phyloP scores from a whole-genome alignment of 64 coral and sea anemone genomes.

The Astreopora myriophthalma region DNA sequence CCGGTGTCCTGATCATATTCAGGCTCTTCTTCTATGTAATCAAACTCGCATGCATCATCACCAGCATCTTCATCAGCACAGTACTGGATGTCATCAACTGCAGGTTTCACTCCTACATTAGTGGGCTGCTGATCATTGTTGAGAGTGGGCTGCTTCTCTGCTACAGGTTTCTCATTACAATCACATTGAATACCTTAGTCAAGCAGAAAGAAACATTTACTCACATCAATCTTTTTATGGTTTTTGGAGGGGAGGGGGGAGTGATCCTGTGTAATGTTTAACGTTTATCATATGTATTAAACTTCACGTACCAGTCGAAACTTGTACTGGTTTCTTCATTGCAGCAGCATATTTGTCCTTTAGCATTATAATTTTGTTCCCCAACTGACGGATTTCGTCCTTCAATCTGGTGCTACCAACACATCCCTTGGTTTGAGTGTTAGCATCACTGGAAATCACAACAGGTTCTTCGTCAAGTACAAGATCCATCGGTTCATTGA shows the following conservation, averaged over 20 bases:
- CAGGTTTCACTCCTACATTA: no score
- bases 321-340: neutral
- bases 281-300: neutral
- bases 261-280: no score
- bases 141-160: neutral
- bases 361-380: neutral
- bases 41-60: neutral
- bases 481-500: neutral
- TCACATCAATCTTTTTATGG: no score
- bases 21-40: neutral
- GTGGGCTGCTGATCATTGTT: neutral
- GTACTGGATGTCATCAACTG: no score
- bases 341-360: neutral
- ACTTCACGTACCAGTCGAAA: neutral
- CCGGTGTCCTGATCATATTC: slow-evolving; percentile 6
- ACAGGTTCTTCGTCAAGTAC: neutral
- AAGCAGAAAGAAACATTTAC: neutral
- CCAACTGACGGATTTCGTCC: neutral
- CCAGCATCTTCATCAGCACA: neutral
- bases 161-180: neutral
- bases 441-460: neutral
- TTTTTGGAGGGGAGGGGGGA: no score
- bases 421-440: neutral
- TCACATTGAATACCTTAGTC: neutral
- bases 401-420: neutral